Evolutionary conservation across 2,888 invertebrate genomes (phyloP).

Genomic region (Eudemis profundana): DNA sequence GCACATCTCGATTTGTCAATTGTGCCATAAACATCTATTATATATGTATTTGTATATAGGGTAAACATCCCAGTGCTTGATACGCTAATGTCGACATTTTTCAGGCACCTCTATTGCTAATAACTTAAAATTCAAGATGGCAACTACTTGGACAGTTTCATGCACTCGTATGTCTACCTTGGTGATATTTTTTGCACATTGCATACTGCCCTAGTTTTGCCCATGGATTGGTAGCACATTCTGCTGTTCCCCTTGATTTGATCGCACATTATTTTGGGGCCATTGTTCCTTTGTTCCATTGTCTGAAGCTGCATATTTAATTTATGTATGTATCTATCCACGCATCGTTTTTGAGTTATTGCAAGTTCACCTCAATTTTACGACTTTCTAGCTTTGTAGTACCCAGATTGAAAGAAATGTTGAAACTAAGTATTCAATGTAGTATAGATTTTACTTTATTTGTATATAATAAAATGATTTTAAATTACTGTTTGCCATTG

Average conservation of each 20-base stretch:
- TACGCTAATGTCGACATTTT: too few species aligned
- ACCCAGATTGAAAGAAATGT: constrained; percentile 2
- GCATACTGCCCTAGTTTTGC: constrained; percentile 57
- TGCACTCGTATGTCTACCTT: too few species aligned
- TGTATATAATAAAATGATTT: not conserved
- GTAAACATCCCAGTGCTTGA: too few species aligned
- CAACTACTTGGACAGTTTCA: too few species aligned
- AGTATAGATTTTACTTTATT: constrained; percentile 17
- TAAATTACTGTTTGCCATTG: constrained; percentile 16
- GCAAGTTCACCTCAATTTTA: constrained; percentile 26
- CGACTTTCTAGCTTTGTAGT: constrained; percentile 33
- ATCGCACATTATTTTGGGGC: constrained; percentile 62
- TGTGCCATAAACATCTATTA: too few species aligned
- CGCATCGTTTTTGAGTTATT: constrained; percentile 35
- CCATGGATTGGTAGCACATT: constrained; percentile 66
- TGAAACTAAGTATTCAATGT: constrained; percentile 7
- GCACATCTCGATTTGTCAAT: too few species aligned
- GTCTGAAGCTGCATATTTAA: constrained; percentile 59
- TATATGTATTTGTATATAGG: too few species aligned
- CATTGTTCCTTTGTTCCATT: constrained; percentile 71
- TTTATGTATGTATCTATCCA: constrained; percentile 54
- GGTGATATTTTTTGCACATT: constrained; percentile 30
- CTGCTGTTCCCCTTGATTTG: constrained; percentile 62
- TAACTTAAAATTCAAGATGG: too few species aligned
- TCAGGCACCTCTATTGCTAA: too few species aligned